Percentiles rank a stretch among this genome's conserved stretches.
phyloP scores from a whole-genome alignment of 1,140 invertebrate genomes.

The Drosophila parabipectinata region DNA sequence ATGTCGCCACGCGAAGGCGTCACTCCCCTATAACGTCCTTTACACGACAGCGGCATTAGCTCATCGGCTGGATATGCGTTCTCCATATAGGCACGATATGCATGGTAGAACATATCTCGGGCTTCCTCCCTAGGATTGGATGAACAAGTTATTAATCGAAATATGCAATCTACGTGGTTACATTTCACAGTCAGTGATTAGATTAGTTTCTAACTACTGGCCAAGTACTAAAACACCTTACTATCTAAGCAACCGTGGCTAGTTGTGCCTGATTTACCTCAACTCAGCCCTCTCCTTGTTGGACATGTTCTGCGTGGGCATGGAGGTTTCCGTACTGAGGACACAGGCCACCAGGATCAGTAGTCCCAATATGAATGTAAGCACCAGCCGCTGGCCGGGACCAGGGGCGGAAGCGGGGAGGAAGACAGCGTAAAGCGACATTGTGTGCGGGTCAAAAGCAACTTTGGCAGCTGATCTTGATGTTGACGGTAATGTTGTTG shows the following conservation, averaged over 20 bases:
- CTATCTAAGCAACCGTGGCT: background rate
- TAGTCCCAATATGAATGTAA: slow-evolving; percentile 24
- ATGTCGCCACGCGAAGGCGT: slow-evolving; percentile 96
- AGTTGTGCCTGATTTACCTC: slow-evolving; percentile 78
- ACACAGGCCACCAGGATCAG: slow-evolving; percentile 50
- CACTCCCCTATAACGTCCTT: slow-evolving; percentile 93
- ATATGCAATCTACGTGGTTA: too few species aligned
- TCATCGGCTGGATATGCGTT: slow-evolving; percentile 99
- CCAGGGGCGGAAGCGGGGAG: background rate
- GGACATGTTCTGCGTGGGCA: slow-evolving; percentile 86
- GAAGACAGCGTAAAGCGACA: slow-evolving; percentile 11
- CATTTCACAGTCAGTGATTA: background rate
- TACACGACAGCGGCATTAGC: slow-evolving; percentile 98
- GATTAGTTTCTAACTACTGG: too few species aligned
- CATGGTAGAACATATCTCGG: slow-evolving; percentile 98
- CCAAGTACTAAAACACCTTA: too few species aligned
- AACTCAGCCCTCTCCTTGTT: slow-evolving; percentile 85
- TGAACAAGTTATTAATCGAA: background rate
- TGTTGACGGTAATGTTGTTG: slow-evolving; percentile 8
- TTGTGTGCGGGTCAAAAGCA: slow-evolving; percentile 17
- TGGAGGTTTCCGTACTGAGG: slow-evolving; percentile 57
- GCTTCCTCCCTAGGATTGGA: slow-evolving; percentile 86
- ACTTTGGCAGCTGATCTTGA: slow-evolving; percentile 25
- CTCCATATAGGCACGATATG: slow-evolving; percentile 98
- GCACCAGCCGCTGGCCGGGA: slow-evolving; percentile 23